phyloP scores from a whole-genome alignment of 1,140 invertebrate species.

The Drosophila santomea region DNA sequence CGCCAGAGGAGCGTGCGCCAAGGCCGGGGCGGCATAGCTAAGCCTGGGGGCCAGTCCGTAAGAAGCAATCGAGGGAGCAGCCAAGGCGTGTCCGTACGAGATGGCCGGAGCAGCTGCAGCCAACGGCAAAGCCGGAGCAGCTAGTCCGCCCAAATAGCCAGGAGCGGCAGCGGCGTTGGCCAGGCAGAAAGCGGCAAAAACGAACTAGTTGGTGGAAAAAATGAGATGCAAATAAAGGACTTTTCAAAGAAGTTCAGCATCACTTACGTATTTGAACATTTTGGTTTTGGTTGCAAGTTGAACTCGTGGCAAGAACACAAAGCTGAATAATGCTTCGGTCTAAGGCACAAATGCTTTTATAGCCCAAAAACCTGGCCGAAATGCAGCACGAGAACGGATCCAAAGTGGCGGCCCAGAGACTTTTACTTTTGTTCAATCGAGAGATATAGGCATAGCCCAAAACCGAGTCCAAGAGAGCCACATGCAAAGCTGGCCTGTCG shows the following conservation, averaged over 20 bases:
- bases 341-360: slow-evolving; percentile 73
- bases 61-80: slow-evolving; percentile 45
- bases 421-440: slow-evolving; percentile 70
- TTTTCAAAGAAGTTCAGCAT: background rate
- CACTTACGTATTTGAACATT: slow-evolving; percentile 81
- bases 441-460: slow-evolving; percentile 36
- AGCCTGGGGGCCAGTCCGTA: slow-evolving; percentile 52
- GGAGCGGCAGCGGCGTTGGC: slow-evolving; percentile 75
- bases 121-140: slow-evolving; percentile 33
- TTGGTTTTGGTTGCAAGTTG: slow-evolving; percentile 38
- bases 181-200: slow-evolving; percentile 63
- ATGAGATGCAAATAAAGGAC: background rate
- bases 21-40: slow-evolving; percentile 56
- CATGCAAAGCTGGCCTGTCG: slow-evolving; percentile 60
- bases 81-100: slow-evolving; percentile 42
- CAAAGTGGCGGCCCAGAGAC: slow-evolving; percentile 31
- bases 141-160: slow-evolving; percentile 67
- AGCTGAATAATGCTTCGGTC: slow-evolving; percentile 66
- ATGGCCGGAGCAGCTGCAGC: slow-evolving; percentile 50
- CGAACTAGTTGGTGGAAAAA: slow-evolving; percentile 37
- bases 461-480: slow-evolving; percentile 46
- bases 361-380: slow-evolving; percentile 56
- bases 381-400: slow-evolving; percentile 41
- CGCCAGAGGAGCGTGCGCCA: slow-evolving; percentile 37
- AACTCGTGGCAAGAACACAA: slow-evolving; percentile 68